Evolutionary conservation across 64 coral and sea anemone species (phyloP).

Genomic region (Pocillopora damicornis): DNA sequence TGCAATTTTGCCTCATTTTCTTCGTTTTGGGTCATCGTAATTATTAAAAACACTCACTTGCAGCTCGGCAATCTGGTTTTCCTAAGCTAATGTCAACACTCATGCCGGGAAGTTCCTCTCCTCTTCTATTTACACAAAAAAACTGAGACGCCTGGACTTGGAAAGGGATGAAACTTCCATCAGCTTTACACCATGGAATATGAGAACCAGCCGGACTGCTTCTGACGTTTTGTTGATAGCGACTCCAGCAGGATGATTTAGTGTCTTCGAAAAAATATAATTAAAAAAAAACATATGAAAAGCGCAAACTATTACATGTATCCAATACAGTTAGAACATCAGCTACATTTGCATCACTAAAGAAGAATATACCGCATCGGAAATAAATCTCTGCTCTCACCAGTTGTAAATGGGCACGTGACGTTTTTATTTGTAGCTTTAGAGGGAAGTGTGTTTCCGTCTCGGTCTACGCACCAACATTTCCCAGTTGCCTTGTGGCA

Average conservation of each 20-base stretch:
- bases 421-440: constrained; percentile 21
- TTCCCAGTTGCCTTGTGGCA: constrained; percentile 64
- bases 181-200: constrained; percentile 47
- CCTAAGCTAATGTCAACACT: constrained; percentile 30
- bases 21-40: too few species aligned
- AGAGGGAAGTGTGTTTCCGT: constrained; percentile 15
- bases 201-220: constrained; percentile 7
- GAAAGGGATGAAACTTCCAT: constrained; percentile 45
- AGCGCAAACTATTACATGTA: not conserved
- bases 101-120: constrained; percentile 49
- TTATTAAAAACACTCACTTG: constrained; percentile 24
- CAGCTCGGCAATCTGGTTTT: constrained; percentile 40
- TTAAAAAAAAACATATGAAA: not conserved
- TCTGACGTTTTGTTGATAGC: constrained; percentile 20
- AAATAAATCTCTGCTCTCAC: not conserved
- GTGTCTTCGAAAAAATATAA: not conserved
- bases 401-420: not conserved
- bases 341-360: too few species aligned
- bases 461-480: constrained; percentile 73
- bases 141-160: constrained; percentile 60
- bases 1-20: too few species aligned
- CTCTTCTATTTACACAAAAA: constrained; percentile 64
- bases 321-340: too few species aligned
- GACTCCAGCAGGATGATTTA: constrained; percentile 41
- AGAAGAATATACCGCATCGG: too few species aligned